Conservation (phyloP, 2,113 vertebrate species). For the Dolichotis patagonum region DNA sequence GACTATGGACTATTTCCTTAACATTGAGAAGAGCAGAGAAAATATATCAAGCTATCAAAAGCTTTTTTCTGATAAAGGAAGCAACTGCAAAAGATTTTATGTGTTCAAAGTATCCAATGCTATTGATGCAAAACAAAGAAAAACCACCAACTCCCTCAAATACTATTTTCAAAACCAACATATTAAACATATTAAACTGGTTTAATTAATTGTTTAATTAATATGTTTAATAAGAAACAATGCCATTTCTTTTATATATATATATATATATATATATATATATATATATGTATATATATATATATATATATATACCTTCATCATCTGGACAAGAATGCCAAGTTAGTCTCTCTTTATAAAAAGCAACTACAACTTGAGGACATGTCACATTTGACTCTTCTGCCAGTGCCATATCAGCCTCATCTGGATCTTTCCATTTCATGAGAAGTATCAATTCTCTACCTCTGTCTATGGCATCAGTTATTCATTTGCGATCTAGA, state of each 20-base stretch:
- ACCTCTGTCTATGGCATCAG: slow-evolving; percentile 97
- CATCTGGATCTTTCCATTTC: neutral
- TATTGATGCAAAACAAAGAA: neutral
- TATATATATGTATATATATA: slow-evolving; percentile 64
- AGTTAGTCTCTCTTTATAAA: neutral
- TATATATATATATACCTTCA: slow-evolving; percentile 75
- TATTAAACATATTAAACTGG: no score
- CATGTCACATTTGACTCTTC: neutral
- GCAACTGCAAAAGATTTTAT: neutral
- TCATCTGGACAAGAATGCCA: neutral
- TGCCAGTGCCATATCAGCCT: neutral
- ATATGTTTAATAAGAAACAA: no score
- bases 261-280: slow-evolving; percentile 74
- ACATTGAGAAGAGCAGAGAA: neutral
- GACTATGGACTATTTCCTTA: neutral
- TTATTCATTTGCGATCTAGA: slow-evolving; percentile 94
- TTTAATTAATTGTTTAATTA: no score
- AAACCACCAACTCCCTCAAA: neutral
- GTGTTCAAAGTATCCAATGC: neutral
- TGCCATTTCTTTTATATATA: no score
- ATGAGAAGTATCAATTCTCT: neutral
- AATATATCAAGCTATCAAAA: neutral
- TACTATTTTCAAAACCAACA: neutral
- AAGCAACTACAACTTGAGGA: neutral
- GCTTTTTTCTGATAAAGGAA: neutral